Evolutionary conservation across 2,888 invertebrate species (phyloP), one percentile per base, ranked within the genome.

Genomic region (Folsomia manolachei): DNA sequence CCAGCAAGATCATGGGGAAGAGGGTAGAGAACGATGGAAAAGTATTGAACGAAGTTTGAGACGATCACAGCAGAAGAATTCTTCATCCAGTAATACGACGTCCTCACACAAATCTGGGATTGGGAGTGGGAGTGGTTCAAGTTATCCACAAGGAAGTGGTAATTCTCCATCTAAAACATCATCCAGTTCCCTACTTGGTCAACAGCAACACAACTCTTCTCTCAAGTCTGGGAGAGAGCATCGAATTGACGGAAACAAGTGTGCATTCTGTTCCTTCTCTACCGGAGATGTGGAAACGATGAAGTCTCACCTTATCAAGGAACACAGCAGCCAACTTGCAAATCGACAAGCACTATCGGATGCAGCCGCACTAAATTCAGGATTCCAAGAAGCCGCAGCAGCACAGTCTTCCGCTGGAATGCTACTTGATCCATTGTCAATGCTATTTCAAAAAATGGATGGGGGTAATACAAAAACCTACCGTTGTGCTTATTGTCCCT

Each of bases 401-500:
- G 71, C 27, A 53, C 68, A 27, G 27, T 27, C 26, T 23, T n/a
- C n/a, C n/a, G n/a, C n/a, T n/a, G 63, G 74, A 11, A 68, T 77
- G n/a, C 72, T 80, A 4, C 61, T 80, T 0, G 81, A 81, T 63
- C 81, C 81, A 1, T 63, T 81, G 56, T 76, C 78, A 21, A 75
- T 81, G 69, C 75, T 81, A 18, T 79, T 81, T 71, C 79, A 79
- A 61, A 81, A 81, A 71, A 81, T 81, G 81, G 81, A 81, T 61
- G 77, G 77, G n/a, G 78, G 78, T 9, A 71, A 78, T 4, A 78
- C 73, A 71, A 92, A 94, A 84, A 90, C 90, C 75, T 95, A 95
- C 85, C 91, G 92, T 78, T 96, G 96, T 85, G 91, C 93, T 61
- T 90, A 91, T 83, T 96, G 96, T 84, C 90, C 92, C 70, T 96